Percentiles rank a stretch among this genome's conserved stretches.
Conservation (phyloP, 2,888 invertebrate genomes). For the Cantharis nigra region DNA sequence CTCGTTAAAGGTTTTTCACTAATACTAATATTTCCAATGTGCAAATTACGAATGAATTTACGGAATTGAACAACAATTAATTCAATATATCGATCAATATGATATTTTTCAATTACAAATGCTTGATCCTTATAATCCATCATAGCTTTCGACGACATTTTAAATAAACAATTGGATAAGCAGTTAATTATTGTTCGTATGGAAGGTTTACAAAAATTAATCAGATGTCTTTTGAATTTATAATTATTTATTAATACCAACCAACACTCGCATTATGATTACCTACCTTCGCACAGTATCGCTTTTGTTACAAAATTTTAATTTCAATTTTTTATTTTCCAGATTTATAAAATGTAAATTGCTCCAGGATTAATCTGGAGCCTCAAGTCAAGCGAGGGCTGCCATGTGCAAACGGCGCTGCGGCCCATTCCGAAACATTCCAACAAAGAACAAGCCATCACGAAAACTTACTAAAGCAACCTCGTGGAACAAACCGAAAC, state of each 20-base stretch:
- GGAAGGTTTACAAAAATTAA: background rate
- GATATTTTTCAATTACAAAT: background rate
- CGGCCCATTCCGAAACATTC: conserved; percentile 50
- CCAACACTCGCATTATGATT: background rate
- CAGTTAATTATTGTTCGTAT: background rate
- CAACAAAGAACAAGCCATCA: conserved; percentile 38
- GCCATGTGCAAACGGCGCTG: conserved; percentile 53
- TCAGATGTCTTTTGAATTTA: background rate
- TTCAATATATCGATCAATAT: background rate
- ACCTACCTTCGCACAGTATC: background rate
- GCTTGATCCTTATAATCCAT: background rate
- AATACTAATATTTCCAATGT: background rate
- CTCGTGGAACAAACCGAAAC: conserved; percentile 15
- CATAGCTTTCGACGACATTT: background rate
- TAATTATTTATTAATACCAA: background rate
- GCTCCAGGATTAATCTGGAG: conserved; percentile 36
- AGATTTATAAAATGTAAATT: conserved; percentile 20
- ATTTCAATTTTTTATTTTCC: conserved; percentile 27
- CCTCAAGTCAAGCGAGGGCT: conserved; percentile 43
- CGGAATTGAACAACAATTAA: background rate
- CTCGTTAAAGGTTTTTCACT: background rate
- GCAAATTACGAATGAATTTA: too few relatives aligned
- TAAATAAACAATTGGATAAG: background rate
- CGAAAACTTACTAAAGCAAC: conserved; percentile 1
- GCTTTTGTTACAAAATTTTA: background rate